phyloP scores from a whole-genome alignment of 2,797 vertebrate genomes.

The Pempheris klunzingeri region DNA sequence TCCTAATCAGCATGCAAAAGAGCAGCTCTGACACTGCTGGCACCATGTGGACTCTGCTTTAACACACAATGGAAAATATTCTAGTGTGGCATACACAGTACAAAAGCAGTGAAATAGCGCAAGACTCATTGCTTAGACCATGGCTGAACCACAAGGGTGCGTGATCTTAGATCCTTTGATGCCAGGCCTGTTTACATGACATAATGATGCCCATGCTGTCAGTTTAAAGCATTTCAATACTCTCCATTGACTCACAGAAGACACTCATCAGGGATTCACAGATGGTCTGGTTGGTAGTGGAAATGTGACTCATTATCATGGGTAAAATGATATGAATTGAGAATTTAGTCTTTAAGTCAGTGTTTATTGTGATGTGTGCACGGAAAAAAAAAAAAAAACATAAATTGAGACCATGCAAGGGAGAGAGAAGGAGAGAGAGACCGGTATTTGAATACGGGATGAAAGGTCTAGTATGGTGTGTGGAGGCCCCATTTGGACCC shows the following conservation, averaged over 20 bases:
- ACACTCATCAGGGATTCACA: constrained; percentile 63
- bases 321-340: constrained; percentile 56
- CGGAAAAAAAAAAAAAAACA: background rate
- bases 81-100: constrained; percentile 33
- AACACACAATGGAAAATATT: constrained; percentile 52
- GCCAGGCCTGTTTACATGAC: constrained; percentile 85
- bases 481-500: constrained; percentile 33
- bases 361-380: constrained; percentile 38
- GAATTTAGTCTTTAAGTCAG: constrained; percentile 41
- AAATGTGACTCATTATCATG: constrained; percentile 58
- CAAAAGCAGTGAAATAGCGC: constrained; percentile 28
- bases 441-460: constrained; percentile 15
- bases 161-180: constrained; percentile 84
- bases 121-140: constrained; percentile 44
- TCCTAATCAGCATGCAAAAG: constrained; percentile 2
- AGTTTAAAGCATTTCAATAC: constrained; percentile 61
- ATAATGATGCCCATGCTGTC: constrained; percentile 73
- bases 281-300: constrained; percentile 49
- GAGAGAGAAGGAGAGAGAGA: background rate
- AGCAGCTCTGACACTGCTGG: constrained; percentile 16
- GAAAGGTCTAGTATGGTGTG: constrained; percentile 27
- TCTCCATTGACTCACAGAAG: constrained; percentile 52
- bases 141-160: constrained; percentile 81
- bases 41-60: constrained; percentile 43
- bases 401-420: constrained; percentile 31